Evolutionary conservation across 1,140 invertebrate species (phyloP).

Genomic region (Trialeurodes vaporariorum): DNA sequence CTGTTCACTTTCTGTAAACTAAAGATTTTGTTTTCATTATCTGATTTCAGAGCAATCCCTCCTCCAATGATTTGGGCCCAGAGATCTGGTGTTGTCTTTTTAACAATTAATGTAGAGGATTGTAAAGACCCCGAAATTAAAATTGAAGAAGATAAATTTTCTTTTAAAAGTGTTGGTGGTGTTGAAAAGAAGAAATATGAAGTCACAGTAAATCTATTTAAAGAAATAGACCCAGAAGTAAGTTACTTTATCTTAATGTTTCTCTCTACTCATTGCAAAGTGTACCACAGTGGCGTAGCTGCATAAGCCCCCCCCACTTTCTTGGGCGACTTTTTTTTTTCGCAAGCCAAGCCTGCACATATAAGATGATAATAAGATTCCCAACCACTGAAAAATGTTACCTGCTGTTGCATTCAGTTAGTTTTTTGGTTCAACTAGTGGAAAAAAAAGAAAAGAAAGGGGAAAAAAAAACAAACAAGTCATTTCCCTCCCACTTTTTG

Average conservation of each 20-base stretch:
- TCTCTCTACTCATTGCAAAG: not conserved
- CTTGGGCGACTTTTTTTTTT: not conserved
- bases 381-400: not conserved
- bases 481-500: too few species aligned
- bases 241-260: constrained; percentile 35
- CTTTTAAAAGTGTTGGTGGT: constrained; percentile 77
- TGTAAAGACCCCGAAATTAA: constrained; percentile 73
- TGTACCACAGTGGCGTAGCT: constrained; percentile 34
- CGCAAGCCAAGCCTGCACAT: not conserved
- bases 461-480: too few species aligned
- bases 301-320: constrained; percentile 3
- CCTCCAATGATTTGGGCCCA: constrained; percentile 89
- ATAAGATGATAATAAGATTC: too few species aligned
- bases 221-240: constrained; percentile 70
- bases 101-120: constrained; percentile 83
- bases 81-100: constrained; percentile 59
- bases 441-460: too few species aligned
- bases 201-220: constrained; percentile 67
- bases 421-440: too few species aligned
- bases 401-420: not conserved
- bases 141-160: constrained; percentile 65
- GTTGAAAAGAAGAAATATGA: constrained; percentile 74
- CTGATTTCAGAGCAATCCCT: constrained; percentile 41
- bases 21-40: constrained; percentile 12
- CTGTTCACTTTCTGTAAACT: not conserved